Evolutionary conservation across 2,797 vertebrate species (phyloP).

Genomic region (Neostethus bicornis): DNA sequence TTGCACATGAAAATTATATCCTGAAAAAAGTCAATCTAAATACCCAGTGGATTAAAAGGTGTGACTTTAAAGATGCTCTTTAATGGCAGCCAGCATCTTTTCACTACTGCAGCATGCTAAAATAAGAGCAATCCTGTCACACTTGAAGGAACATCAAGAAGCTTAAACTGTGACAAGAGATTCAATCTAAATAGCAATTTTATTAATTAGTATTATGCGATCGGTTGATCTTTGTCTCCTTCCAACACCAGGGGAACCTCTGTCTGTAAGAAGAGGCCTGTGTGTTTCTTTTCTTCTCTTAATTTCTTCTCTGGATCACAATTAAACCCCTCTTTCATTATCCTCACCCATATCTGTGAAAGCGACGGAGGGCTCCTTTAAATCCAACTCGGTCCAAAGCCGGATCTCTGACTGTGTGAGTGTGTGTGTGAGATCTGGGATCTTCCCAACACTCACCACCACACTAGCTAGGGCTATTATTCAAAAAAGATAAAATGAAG

Average conservation of each 20-base stretch:
- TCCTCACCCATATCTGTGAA: conserved; percentile 82
- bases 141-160: conserved; percentile 7
- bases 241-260: conserved; percentile 51
- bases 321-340: conserved; percentile 59
- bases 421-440: conserved; percentile 37
- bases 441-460: conserved; percentile 51
- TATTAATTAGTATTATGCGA: conserved; percentile 48
- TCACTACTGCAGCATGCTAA: conserved; percentile 22
- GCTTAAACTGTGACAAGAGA: conserved; percentile 19
- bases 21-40: conserved; percentile 5
- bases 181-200: conserved; percentile 39
- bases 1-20: conserved; percentile 8
- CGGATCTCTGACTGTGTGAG: conserved; percentile 40
- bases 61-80: conserved; percentile 22
- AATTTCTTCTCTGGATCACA: conserved; percentile 56
- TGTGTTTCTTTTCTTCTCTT: conserved; percentile 36
- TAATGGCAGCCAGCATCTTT: conserved; percentile 39
- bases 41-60: conserved; percentile 10
- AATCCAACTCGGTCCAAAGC: conserved; percentile 47
- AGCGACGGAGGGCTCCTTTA: conserved; percentile 61
- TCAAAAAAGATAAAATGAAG: conserved; percentile 81
- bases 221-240: conserved; percentile 66
- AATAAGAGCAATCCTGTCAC: conserved; percentile 15
- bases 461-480: conserved; percentile 74
- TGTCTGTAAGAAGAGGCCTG: conserved; percentile 67